Evolutionary conservation across 2,797 vertebrate species (phyloP).

Genomic region (Pygocentrus nattereri): DNA sequence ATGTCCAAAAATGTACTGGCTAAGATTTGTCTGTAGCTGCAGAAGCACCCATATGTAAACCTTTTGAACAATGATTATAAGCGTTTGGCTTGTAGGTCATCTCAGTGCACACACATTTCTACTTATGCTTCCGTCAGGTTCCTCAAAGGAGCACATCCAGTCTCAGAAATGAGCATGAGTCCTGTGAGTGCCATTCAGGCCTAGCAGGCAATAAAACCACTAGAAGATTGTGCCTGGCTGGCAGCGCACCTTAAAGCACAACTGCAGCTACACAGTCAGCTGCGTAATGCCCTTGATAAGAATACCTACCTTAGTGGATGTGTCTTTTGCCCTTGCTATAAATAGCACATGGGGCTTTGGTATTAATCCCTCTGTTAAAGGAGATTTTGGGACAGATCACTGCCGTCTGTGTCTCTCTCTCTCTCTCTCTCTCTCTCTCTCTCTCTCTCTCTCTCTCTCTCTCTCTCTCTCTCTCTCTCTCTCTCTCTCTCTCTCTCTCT

Average conservation of each 20-base stretch:
- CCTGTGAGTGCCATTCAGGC: neutral
- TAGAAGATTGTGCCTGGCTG: neutral
- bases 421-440: neutral
- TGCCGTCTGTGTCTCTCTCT: neutral
- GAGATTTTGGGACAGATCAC: constrained; percentile 15
- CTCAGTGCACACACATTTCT: neutral
- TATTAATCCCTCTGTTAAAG: constrained; percentile 37
- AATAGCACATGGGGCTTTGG: constrained; percentile 10
- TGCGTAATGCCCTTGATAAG: constrained; percentile 33
- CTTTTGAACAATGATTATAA: neutral
- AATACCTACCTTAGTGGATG: constrained; percentile 7
- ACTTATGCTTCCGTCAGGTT: neutral
- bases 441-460: neutral
- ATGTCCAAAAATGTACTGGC: too few relatives aligned
- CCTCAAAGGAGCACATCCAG: neutral
- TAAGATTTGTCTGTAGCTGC: too few relatives aligned
- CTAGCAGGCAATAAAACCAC: neutral
- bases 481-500: neutral
- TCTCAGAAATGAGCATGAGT: neutral
- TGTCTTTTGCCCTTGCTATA: constrained; percentile 16
- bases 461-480: neutral
- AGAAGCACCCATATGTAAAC: neutral
- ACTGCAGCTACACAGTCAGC: constrained; percentile 53
- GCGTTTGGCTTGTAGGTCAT: neutral
- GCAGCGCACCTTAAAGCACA: neutral